Base-by-base conservation (phyloP, 2,888 invertebrate species). In the Lithodes maja region DNA sequence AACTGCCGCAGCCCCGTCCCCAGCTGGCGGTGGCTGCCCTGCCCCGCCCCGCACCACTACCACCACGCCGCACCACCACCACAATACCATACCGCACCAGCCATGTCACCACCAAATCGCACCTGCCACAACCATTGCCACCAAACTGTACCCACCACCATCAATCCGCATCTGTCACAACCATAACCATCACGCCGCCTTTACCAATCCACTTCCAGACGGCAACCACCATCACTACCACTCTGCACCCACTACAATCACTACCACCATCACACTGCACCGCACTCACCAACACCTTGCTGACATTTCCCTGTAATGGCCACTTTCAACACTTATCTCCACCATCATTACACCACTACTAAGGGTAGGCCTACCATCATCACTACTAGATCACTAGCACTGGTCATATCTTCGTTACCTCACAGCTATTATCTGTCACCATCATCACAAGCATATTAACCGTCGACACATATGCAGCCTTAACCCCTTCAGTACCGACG, bases 301-400 rank as follows among this genome's bases (percentile, higher is more conserved):
- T 54, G 15, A 52, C n/a, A 3, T 12, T 15, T 54, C 17, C 2
- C 79, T 15, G n/a, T 33, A 33, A 33, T 33, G 33, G 33, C 33
- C 68, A 68, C 74, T 3, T n/a, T 3, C 74, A 49, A 53, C 53
- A 79, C 79, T 55, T 54, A 12, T 71, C 83, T 52, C 71, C 52
- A 83, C 71, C 71, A 83, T 33, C 82, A 82, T 17, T 17, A 81
- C 68, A 82, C 68, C 82, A 69, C 50, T 33, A 53, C 55, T 33
- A 55, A n/a, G 17, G n/a, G 53, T 9, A 33, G 33, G n/a, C 55
- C 80, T 33, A n/a, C 55, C 61, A 17, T 80, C 80, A 55, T 55
- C 5, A 53, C 17, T n/a, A 78, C 3, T 15, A 52, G 2, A 50
- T 17, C 17, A n/a, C 17, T 33, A 33, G 33, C 33, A 33, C 33